These are phyloP conservation scores for Natator depressus DNA, from an alignment of 2,113 vertebrate genomes.

Conservation along the genomic window DNA sequence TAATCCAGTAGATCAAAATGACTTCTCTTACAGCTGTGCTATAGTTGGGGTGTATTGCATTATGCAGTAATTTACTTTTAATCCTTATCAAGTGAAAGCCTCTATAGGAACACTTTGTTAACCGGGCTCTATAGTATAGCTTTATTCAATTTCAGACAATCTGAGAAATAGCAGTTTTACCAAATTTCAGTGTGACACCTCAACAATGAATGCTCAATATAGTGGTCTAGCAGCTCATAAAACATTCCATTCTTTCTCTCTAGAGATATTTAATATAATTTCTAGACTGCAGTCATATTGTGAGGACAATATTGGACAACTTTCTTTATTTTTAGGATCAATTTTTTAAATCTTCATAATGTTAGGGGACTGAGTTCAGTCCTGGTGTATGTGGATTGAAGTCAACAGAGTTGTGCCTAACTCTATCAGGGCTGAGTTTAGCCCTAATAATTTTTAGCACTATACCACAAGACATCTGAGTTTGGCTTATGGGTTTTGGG, in stretches of 20 bases:
- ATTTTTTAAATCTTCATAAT: not conserved
- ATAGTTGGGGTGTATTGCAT: slow-evolving; percentile 25
- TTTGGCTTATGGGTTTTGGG: not conserved
- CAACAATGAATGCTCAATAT: not conserved
- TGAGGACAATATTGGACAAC: not conserved
- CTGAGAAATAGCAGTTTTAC: not conserved
- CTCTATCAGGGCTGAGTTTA: not conserved
- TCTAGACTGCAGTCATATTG: not conserved
- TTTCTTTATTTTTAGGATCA: slow-evolving; percentile 28
- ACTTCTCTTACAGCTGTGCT: slow-evolving; percentile 29
- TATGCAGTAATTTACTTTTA: slow-evolving; percentile 61
- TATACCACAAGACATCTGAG: not conserved
- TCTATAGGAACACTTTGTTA: slow-evolving; percentile 29
- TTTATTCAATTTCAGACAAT: slow-evolving; percentile 22
- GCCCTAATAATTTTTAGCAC: not conserved
- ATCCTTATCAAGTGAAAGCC: slow-evolving; percentile 52
- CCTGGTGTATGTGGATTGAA: not conserved
- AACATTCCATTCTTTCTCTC: not conserved
- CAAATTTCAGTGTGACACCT: not conserved
- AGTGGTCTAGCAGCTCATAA: not conserved
- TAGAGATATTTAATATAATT: not conserved
- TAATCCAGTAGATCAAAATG: slow-evolving; percentile 63
- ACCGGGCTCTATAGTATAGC: slow-evolving; percentile 6
- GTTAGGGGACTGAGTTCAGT: not conserved
- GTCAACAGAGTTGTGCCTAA: not conserved